These are phyloP conservation scores for Chondrosia reniformis DNA, from an alignment of 37 sponge, comb jelly and placozoan species.

Conservation along the genomic window DNA sequence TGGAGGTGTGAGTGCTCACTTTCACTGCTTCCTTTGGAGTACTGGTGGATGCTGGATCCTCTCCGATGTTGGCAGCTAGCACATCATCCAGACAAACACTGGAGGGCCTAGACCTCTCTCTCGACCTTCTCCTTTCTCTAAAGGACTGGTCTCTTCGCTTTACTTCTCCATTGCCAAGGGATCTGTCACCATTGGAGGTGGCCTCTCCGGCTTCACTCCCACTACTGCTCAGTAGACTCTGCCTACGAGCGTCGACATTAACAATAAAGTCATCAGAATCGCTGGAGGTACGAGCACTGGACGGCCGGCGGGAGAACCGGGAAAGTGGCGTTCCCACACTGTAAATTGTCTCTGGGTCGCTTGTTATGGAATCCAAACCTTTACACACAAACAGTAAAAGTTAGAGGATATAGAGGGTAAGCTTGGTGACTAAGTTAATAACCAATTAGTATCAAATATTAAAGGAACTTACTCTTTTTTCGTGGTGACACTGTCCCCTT, in stretches of 20 bases:
- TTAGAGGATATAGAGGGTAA: too few species aligned
- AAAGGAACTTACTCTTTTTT: too few species aligned
- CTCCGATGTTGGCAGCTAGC: not conserved
- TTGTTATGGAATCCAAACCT: not conserved
- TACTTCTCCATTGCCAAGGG: not conserved
- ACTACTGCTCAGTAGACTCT: not conserved
- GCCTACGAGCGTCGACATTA: not conserved
- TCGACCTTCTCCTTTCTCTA: constrained; percentile 2
- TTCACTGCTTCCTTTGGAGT: not conserved
- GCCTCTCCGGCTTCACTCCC: not conserved
- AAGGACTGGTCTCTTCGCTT: constrained; percentile 1
- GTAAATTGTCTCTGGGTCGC: not conserved
- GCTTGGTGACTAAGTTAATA: not conserved
- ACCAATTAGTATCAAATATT: not conserved
- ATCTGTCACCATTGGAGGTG: not conserved
- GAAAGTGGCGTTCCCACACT: constrained; percentile 17
- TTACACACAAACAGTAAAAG: not conserved
- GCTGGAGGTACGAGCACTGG: not conserved
- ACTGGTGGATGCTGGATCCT: not conserved
- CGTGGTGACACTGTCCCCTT: too few species aligned
- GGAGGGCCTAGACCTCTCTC: constrained; percentile 5
- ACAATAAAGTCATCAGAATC: not conserved
- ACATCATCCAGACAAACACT: constrained; percentile 1
- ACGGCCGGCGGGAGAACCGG: not conserved
- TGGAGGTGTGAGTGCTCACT: too few species aligned